Conservation (phyloP, 2,113 vertebrate genomes). For the Nanger granti region DNA sequence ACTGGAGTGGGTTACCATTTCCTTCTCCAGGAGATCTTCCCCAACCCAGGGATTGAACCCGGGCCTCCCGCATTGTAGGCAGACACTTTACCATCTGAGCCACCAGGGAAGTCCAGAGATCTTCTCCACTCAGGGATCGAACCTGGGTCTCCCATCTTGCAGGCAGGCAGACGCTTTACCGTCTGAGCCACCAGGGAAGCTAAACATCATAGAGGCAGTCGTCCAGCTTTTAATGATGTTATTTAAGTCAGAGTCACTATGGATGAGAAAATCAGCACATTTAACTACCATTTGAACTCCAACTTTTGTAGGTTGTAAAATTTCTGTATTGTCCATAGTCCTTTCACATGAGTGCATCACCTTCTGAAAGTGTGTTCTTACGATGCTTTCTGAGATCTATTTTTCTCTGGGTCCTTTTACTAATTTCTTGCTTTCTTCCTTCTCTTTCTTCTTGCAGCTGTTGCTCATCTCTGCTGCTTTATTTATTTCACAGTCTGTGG, state of each 20-base stretch:
- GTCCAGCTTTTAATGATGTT: not conserved
- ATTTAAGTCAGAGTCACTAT: not conserved
- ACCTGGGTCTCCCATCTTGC: too few relatives aligned
- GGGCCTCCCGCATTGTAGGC: too few relatives aligned
- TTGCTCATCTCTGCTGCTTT: not conserved
- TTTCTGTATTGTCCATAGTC: not conserved
- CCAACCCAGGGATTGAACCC: too few relatives aligned
- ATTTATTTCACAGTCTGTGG: conserved; percentile 7
- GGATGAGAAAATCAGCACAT: not conserved
- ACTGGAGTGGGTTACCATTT: too few relatives aligned
- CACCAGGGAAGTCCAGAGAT: too few relatives aligned
- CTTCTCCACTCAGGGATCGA: too few relatives aligned
- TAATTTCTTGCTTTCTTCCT: not conserved
- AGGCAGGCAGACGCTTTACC: too few relatives aligned
- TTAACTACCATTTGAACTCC: not conserved
- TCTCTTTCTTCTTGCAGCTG: not conserved
- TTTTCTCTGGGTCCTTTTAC: not conserved
- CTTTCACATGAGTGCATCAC: not conserved
- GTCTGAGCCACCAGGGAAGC: too few relatives aligned
- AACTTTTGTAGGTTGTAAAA: not conserved
- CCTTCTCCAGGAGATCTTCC: too few relatives aligned
- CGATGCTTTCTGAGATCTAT: not conserved
- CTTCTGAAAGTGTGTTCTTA: not conserved
- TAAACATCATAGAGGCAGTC: too few relatives aligned
- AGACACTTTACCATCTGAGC: too few relatives aligned